Evolutionary conservation across 2,113 vertebrate genomes (phyloP), one percentile per base, ranked within the genome.

Genomic region (Narcine bancroftii): DNA sequence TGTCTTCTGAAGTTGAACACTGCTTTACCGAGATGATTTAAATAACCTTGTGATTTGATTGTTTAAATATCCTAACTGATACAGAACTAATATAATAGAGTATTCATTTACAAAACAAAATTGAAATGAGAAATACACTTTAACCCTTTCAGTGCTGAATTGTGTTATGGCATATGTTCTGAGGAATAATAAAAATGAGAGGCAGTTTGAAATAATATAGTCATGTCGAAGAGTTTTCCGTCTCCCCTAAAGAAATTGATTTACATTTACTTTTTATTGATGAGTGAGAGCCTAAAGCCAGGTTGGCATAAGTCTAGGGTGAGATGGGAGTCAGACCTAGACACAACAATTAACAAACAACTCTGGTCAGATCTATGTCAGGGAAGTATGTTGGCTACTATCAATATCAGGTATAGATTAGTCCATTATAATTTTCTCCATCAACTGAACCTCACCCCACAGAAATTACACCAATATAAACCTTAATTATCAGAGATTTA

Each of bases 21-120:
- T 45, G 63, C 39, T 91, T 91, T 69, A 47, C 39, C 17, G 24
- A 45, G 65, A 47, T 91, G 42, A 91, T 91, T 24, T 91, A 69
- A 87, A 91, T 42, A 91, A 11, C 36, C 65, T 89, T 91, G 89
- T 69, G 89, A 65, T 53, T 69, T 91, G 60, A 69, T 45, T 66
- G 63, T 91, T 66, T 69, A 91, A 24, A 47, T 65, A 69, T 66
- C 65, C 42, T 24, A 42, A 91, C 10, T 91, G 10, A 91, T 47
- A 45, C 42, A 13, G 26, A 91, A 69, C 5, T 69, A 45, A 91
- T 69, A 69, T 66, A 69, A 47, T 42, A 11, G 39, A 69, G 60
- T 91, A 45, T 66, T 89, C 24, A 63, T 42, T 66, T 66, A 42
- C 33, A 76, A 39, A n/a, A 73, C 26, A 10, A 65, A 65, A 89